Base-by-base conservation (phyloP, 2,888 invertebrate species). In the Kryphioiulus occultus region DNA sequence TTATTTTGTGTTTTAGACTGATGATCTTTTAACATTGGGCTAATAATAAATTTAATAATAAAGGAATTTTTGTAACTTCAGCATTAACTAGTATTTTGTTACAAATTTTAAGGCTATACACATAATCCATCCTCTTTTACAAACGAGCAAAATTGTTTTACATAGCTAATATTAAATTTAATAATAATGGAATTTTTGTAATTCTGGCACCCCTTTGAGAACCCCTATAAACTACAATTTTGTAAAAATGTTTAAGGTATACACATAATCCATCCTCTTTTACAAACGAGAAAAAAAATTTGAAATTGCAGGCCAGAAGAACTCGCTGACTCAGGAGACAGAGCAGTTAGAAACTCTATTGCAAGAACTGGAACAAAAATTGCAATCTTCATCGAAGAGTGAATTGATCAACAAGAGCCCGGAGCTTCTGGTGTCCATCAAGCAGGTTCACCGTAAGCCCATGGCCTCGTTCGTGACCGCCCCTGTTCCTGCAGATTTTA, bases 401-500 rank as follows among this genome's bases (percentile, higher is more conserved):
- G 97, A 97, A 92, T 92, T 98, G 88, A 97, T 98, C 89, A 93
- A 94, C 17, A 95, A 96, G 91, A 96, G 96, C 90, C 93, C 94
- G 12, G 97, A 97, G 90, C 92, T 98, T 15, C 95, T 96, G 0
- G 94, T 95, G 90, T 95, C 96, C 94, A 96, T 97, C 90, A 95
- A 96, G 91, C 95, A 96, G 91, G 95, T 97, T 68, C 94, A 96
- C 88, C 95, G 96, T 91, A 97, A 97, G 91, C 97, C 97, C 0
- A 96, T 97, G 95, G 95, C 96, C 3, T 96, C 96, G 91, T 96
- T 96, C 92, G 96, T 96, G 87, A 95, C 96, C 86, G 95, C 96
- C 35, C 96, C 97, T 0, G 96, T 97, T 89, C 96, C 97, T 89
- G 96, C 97, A 85, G 97, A 97, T 93, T 97, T 97, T 92, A 96